Conservation (phyloP, 35 echinoderm and acorn worm genomes). For the Ptychodera flava region DNA sequence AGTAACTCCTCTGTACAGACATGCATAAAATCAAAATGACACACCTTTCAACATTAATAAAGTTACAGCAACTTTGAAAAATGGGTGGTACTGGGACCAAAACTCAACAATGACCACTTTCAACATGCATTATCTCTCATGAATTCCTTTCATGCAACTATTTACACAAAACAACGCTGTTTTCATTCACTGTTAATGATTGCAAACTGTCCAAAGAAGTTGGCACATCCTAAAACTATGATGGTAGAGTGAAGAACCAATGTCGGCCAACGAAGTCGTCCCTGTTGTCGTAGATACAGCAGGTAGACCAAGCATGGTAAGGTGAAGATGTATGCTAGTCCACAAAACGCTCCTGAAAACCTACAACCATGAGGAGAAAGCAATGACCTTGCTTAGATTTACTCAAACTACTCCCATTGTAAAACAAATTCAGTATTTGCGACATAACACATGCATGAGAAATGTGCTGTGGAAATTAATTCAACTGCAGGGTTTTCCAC, state of each 20-base stretch:
- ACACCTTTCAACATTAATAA: too few species aligned
- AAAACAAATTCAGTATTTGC: background rate
- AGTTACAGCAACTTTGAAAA: too few species aligned
- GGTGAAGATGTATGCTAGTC: slow-evolving; percentile 87
- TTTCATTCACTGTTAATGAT: background rate
- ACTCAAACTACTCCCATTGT: background rate
- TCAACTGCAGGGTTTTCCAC: background rate
- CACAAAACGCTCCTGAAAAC: slow-evolving; percentile 95
- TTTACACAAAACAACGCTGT: too few species aligned
- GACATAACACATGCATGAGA: background rate
- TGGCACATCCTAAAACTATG: slow-evolving; percentile 54
- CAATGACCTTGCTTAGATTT: too few species aligned
- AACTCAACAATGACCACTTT: too few species aligned
- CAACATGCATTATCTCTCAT: too few species aligned
- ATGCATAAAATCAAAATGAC: too few species aligned
- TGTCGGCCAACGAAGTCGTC: slow-evolving; percentile 38
- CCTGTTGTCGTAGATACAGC: slow-evolving; percentile 36
- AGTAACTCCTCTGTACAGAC: too few species aligned
- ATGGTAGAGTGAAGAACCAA: slow-evolving; percentile 54
- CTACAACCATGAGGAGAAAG: too few species aligned
- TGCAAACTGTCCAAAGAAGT: slow-evolving; percentile 78
- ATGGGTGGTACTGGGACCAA: too few species aligned
- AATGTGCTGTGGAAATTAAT: background rate
- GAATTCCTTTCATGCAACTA: too few species aligned
- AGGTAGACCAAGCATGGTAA: slow-evolving; percentile 82